phyloP scores from a whole-genome alignment of 2,888 invertebrate species.

The Hypolimnas misippus region DNA sequence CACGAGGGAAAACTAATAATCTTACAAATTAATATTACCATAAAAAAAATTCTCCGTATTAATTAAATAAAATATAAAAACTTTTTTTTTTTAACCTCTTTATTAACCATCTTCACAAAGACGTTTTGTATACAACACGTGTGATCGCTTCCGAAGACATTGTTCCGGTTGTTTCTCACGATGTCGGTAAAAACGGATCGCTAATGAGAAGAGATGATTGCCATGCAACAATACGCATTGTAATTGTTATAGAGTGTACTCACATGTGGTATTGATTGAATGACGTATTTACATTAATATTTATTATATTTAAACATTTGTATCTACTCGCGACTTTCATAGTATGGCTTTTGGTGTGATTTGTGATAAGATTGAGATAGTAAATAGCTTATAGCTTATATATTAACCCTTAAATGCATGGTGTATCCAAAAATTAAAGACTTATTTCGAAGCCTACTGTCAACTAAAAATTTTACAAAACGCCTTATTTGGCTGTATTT shows the following conservation, averaged over 20 bases:
- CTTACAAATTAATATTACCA: too few species aligned
- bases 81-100: not conserved
- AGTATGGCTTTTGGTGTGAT: too few species aligned
- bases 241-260: constrained; percentile 40
- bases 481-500: too few species aligned
- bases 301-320: not conserved
- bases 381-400: too few species aligned
- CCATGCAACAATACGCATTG: constrained; percentile 45
- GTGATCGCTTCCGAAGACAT: constrained; percentile 65
- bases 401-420: too few species aligned
- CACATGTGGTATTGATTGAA: constrained; percentile 17
- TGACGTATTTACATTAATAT: constrained; percentile 5
- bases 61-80: constrained; percentile 4
- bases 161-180: constrained; percentile 77
- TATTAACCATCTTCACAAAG: not conserved
- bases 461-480: too few species aligned
- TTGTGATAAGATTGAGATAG: too few species aligned
- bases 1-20: too few species aligned
- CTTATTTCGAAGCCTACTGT: too few species aligned
- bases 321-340: too few species aligned
- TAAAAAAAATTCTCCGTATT: too few species aligned
- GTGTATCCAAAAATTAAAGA: too few species aligned
- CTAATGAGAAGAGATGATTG: constrained; percentile 65
- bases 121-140: constrained; percentile 12
- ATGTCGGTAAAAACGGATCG: constrained; percentile 51